Evolutionary conservation across 2,113 vertebrate species (phyloP), one percentile per base, ranked within the genome.

Genomic region (Recurvirostra avosetta): DNA sequence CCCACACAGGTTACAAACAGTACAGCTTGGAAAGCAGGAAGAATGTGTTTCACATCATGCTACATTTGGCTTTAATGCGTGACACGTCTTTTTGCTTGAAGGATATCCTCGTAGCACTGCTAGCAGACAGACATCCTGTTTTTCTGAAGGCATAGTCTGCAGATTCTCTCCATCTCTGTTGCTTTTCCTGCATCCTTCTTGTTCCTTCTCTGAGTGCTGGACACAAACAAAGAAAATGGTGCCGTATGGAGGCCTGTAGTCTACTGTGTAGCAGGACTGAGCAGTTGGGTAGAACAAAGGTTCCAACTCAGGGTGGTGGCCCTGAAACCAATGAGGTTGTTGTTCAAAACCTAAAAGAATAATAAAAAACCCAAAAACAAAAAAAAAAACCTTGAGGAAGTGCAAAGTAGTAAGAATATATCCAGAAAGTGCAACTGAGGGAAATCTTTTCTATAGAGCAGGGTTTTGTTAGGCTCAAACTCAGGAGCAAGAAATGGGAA

Each of bases 271-370:
- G 74, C 84, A 96, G 68, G 95, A 95, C n/a, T 68, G 95, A 47
- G 86, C 93, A 61, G 78, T 50, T 78, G 86, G 50, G 81, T 95
- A 98, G 80, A 81, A 86, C 4, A 5, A 81, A 87, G 76, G 73
- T n/a, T 96, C 95, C 86, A 98, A 23, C 72, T 98, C 98, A 41
- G 96, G 90, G 40, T 97, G 96, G 81, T 97, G 98, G 77, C 95
- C 96, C 11, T 67, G 97, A 77, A 98, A 98, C 90, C 93, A 86
- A 5, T 78, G 97, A 87, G 80, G 90, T 8, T 97, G 93, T 92
- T 9, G 9, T 65, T 84, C 84, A 96, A 97, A 98, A 71, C 92
- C 97, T 97, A 32, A 72, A 92, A 70, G 73, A 78, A 95, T 25
- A 45, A 71, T 36, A n/a, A 71, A 34, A 91, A 50, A 16, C 32